Conservation (phyloP, 1,140 invertebrate genomes). For the Venustaconcha ellipsiformis region DNA sequence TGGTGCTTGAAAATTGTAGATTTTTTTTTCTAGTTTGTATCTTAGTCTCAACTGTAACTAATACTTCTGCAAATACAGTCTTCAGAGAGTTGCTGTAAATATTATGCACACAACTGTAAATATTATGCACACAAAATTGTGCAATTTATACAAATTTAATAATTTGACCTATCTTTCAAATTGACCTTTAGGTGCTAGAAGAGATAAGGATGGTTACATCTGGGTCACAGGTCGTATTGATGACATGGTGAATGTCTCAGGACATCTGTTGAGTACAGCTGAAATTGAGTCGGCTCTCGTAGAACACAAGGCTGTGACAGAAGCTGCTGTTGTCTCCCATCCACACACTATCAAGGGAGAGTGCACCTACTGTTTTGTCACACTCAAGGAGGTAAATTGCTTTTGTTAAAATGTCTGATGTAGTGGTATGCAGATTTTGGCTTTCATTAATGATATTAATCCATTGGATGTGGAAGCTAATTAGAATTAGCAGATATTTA, state of each 20-base stretch:
- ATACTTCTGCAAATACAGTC: background rate
- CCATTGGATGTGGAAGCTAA: too few species aligned
- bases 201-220: conserved; percentile 94
- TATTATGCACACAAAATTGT: background rate
- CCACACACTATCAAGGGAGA: conserved; percentile 96
- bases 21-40: background rate
- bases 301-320: conserved; percentile 78
- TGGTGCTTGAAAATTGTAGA: too few species aligned
- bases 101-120: too few species aligned
- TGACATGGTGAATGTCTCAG: conserved; percentile 98
- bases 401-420: conserved; percentile 7
- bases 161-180: conserved; percentile 13
- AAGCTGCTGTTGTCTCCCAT: conserved; percentile 94
- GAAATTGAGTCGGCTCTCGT: conserved; percentile 91
- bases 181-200: conserved; percentile 76
- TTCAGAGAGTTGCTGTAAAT: too few species aligned
- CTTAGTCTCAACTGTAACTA: background rate
- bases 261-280: conserved; percentile 96
- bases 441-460: too few species aligned
- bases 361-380: conserved; percentile 96
- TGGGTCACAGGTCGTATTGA: conserved; percentile 98
- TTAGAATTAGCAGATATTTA: too few species aligned
- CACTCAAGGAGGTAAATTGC: conserved; percentile 78
- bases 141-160: background rate
- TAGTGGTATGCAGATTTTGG: background rate